phyloP scores from a whole-genome alignment of 2,797 vertebrate genomes.

The Argyrosomus regius region DNA sequence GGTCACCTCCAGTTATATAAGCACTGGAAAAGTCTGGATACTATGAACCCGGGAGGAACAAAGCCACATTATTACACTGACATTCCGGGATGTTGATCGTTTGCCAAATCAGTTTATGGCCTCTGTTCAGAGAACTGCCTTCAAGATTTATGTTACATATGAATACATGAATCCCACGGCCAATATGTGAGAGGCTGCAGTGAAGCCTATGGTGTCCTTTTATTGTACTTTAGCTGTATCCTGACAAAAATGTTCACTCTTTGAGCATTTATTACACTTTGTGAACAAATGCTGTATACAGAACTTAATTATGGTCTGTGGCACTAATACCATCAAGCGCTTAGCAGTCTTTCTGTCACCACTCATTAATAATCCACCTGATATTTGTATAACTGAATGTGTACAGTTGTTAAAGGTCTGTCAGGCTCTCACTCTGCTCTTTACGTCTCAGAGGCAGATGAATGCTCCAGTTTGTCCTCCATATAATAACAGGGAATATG shows the following conservation, averaged over 20 bases:
- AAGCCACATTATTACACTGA: constrained; percentile 11
- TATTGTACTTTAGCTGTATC: not conserved
- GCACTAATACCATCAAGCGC: constrained; percentile 14
- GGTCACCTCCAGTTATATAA: not conserved
- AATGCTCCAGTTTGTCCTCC: constrained; percentile 6
- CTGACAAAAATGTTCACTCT: not conserved
- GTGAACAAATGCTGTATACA: constrained; percentile 12
- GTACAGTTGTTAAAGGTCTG: not conserved
- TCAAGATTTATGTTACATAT: not conserved
- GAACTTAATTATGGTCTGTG: constrained; percentile 8
- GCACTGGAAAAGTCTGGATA: constrained; percentile 21
- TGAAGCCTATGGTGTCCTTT: not conserved
- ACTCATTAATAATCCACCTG: constrained; percentile 31
- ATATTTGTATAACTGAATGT: constrained; percentile 16
- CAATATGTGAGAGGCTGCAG: constrained; percentile 1
- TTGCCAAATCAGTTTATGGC: not conserved
- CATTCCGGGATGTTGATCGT: constrained; percentile 7
- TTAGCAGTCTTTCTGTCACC: constrained; percentile 35
- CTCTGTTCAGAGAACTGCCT: not conserved
- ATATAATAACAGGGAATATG: constrained; percentile 27
- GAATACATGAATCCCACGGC: not conserved
- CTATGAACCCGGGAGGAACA: constrained; percentile 24
- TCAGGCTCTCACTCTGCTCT: constrained; percentile 18
- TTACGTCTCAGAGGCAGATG: constrained; percentile 20
- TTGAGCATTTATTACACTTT: not conserved